Base-by-base conservation (phyloP, 2,113 vertebrate species). In the Phodopus roborovskii region DNA sequence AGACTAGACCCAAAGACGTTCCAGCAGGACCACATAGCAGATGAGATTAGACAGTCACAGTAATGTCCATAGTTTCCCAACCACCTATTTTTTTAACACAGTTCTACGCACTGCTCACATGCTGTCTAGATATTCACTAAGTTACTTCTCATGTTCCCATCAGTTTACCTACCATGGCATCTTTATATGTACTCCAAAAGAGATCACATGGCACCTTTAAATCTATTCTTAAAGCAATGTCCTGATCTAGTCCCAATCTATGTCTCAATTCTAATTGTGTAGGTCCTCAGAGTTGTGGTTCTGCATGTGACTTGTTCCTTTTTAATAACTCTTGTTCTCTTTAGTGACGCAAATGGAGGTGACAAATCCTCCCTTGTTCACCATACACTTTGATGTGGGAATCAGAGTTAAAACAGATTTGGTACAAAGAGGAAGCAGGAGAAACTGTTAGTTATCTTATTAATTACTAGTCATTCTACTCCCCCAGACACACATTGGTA, bases 381-480 rank as follows among this genome's bases (percentile, higher is more conserved):
- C 13, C 22, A 87, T 22, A 88, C 45, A 64, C 36, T 56, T 33
- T n/a, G 12, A 24, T 74, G 33, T 68, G 16, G 60, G 88, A 94
- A 50, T 60, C 85, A 62, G 84, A 95, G 81, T 90, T 70, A 90
- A 82, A 95, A 64, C 0, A 82, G 77, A 88, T 39, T 3, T 58
- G 62, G 78, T 68, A 56, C 33, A 28, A 88, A 82, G 45, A 56
- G 93, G n/a, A 91, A 77, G 30, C 17, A 81, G 50, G 83, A 92
- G 87, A 77, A 26, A 56, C 12, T 81, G 53, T 33, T 62, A 24
- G 68, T 36, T 42, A 77, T 74, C 73, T 90, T 75, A 73, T 36
- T 17, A 24, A 10, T 90, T 75, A 73, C 39, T 17, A 24, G 12
- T 30, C 39, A 62, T 82, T 71, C 45, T 88, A 33, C 30, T 81